Base-by-base conservation (phyloP, 2,888 invertebrate genomes). In the Phengaris alcon region DNA sequence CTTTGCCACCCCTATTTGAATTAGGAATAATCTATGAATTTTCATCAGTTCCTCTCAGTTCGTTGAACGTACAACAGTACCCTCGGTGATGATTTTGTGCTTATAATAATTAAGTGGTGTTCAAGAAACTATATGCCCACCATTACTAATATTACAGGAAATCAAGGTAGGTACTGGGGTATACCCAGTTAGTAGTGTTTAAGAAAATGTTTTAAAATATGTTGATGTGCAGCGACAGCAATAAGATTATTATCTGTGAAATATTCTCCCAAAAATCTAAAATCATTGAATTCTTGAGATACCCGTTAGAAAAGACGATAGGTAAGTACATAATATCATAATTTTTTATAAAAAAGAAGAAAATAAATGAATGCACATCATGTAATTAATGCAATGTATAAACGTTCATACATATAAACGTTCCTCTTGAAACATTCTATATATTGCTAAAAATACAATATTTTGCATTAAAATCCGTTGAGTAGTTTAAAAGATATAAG, bases 71-170 rank as follows among this genome's bases (percentile, higher is more conserved):
- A 80, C 77, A 80, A 76, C 78, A 78, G 76, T 78, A 75, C 76
- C 64, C 48, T 44, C 46, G 13, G 54, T 74, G 22, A 70, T 75
- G 68, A 72, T 72, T 76, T 75, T 77, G 74, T 75, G 68, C 55
- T 73, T 70, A 9, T 22, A 10, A 10, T 35, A 22, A 10, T 54
- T 64, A 12, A 35, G 35, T 72, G 51, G 73, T 80, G 72, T 78
- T 76, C 76, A 76, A 78, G 77, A 82, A 59, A 52, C 64, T 90
- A 84, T 88, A 92, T 93, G 92, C 92, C 92, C 82, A 92, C 91
- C 77, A 85, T 91, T 77, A 88, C 87, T 77, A 84, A 88, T 82
- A 82, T 83, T 68, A 78, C 83, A 44, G 85, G 84, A 73, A 78
- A 79, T 52, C 80, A 76, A 76, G 82, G 83, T 84, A 76, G 75